Evolutionary conservation across 2,888 invertebrate species (phyloP), one percentile per base, ranked within the genome.

Genomic region (Drosophila demipolita): DNA sequence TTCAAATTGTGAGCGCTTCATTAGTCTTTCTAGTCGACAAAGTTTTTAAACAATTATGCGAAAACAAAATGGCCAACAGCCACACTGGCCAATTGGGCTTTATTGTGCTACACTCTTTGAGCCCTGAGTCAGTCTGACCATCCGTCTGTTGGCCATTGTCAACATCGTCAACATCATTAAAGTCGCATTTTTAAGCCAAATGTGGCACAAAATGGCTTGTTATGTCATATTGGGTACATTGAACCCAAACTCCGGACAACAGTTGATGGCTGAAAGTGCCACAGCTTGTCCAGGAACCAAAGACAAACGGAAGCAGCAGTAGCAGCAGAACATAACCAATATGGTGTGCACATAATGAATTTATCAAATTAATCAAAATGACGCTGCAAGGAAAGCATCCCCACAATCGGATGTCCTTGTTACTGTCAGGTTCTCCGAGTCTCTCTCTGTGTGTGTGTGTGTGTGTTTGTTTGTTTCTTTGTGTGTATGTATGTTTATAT

Each of bases 301-400:
- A 66, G 64, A 64, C 66, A 68, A 57, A 48, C 71, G 40, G 29
- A 26, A 5, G 26, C 15, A 11, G 49, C 57, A 23, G 50, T 11
- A 29, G 23, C 17, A 23, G 23, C 36, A 23, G 60, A 68, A 69
- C 78, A 68, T 82, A 70, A 78, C 89, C 89, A 88, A 91, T 91
- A 91, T 91, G 92, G 83, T 82, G 85, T 75, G 78, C 80, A 64
- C 87, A 89, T 90, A 86, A 91, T 91, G 89, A 82, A 91, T 91
- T 91, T 91, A 91, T 91, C 91, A 86, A 90, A 91, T 91, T 91
- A 91, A 87, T 90, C 87, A 90, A 85, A 87, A 80, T 81, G 76
- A 67, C 80, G 75, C 80, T 80, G 73, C 63, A 60, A 50, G 62
- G 60, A 64, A 57, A 64, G 60, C 71, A 77, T 69, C 66, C 67